Base-by-base conservation (phyloP, 1,140 invertebrate genomes). In the Tetraneura akinire region DNA sequence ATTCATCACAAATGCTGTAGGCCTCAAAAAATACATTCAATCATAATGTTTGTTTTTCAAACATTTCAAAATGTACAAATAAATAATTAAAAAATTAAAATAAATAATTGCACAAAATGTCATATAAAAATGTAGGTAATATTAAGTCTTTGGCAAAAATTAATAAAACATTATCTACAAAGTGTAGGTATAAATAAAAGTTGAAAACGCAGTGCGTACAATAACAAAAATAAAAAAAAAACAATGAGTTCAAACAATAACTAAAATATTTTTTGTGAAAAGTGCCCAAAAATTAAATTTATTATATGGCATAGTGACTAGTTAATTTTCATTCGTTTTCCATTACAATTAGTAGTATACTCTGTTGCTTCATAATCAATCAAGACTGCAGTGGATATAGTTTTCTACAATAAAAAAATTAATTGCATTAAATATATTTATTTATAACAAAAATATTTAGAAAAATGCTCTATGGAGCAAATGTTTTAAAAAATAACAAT, bases 251-350 rank as follows among this genome's bases (percentile, higher is more conserved):
- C 45, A 70, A 55, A 74, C 51, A 74, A 74, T 55, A 74, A 74
- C 53, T 57, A 60, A 23, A 78, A 76, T 37, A 55, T 10, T 78
- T 42, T 57, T 45, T 42, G 73, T 78, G 73, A 78, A 47, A 60
- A 23, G 73, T 78, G 73, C 73, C 73, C 55, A 78, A 62, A 78
- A 60, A 78, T 78, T 4, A 62, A 45, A 45, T 26, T 0, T 45
- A 23, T 68, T 18, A 45, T 45, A 60, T 60, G 74, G 37, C 74
- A 45, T 45, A 21, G 32, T 60, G 55, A 62, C 74, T 78, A 78
- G 74, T 78, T 78, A 3, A 78, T 78, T 78, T 78, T 78, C 74
- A 78, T 78, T 37, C 74, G 74, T 47, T 78, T 78, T 42, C 74
- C 74, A 42, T 78, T 78, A 21, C 74, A 78, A 47, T 78, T 78